Evolutionary conservation across 2,113 vertebrate species (phyloP), one percentile per base, ranked within the genome.

Genomic region (Hucho hucho): DNA sequence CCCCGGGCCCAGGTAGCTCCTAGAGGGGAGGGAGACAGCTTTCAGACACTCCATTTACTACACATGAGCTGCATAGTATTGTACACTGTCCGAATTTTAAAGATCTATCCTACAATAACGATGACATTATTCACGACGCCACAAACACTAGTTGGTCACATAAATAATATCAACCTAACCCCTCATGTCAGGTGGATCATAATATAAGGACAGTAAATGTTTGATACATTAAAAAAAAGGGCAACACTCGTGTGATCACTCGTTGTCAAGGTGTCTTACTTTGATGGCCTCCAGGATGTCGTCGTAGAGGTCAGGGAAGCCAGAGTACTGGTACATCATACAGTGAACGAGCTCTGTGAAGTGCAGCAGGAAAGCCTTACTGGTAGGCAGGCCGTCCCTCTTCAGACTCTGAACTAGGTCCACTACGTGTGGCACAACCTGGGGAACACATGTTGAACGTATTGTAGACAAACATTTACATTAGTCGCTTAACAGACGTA

Each of bases 291-390:
- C 97, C 72, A 99, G 77, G 89, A 99, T 95, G 85, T 94, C 93
- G 82, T 99, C 97, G 11, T 99, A 99, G 82, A 99, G 96, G 84
- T 99, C 98, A 75, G 98, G 97, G 86, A 99, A 99, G 77, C 98
- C 98, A 43, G 98, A 99, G 82, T 96, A 99, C 89, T 99, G 98
- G 87, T 98, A 98, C 93, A 99, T 99, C 97, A 99, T 99, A 89
- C 98, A 99, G 86, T 99, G 97, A 69, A 96, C 89, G 78, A 99
- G 79, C 84, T 98, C 96, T 9, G 95, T 92, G 76, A 99, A 90
- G 80, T 99, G 97, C 84, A 96, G 87, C 76, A 98, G 81, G 86
- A 98, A 97, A 32, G 93, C 88, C 86, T 95, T 93, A 82, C 96
- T 98, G 80, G 93, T 96, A 76, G 94, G 89, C 56, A 97, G 93